These are phyloP conservation scores for Promerops cafer DNA, from an alignment of 2,113 vertebrate species.

Conservation along the genomic window DNA sequence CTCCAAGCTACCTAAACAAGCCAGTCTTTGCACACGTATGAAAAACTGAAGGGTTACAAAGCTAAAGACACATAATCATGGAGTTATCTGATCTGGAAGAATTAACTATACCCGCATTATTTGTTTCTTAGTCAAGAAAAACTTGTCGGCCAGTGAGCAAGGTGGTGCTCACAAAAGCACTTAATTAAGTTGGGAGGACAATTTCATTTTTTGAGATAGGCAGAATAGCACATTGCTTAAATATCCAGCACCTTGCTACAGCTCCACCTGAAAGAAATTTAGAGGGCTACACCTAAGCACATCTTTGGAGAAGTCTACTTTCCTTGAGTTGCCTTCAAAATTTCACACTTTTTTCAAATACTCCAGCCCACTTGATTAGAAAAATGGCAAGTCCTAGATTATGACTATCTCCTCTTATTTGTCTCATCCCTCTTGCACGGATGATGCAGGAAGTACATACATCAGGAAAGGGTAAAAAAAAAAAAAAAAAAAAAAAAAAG, in stretches of 20 bases:
- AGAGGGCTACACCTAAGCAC: neutral
- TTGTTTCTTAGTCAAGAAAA: neutral
- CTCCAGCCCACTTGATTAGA: neutral
- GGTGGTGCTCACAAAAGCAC: neutral
- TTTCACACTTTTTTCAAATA: neutral
- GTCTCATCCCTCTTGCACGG: neutral
- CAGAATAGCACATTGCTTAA: neutral
- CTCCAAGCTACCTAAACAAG: neutral
- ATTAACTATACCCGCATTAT: neutral
- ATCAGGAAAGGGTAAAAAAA: neutral
- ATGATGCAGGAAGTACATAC: neutral
- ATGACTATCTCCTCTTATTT: neutral
- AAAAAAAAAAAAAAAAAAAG: neutral
- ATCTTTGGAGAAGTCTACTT: neutral
- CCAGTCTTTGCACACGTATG: neutral
- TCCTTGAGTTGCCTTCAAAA: neutral
- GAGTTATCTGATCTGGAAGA: neutral
- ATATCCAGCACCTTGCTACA: neutral
- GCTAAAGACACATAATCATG: neutral
- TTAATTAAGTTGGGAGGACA: neutral
- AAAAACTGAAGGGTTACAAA: neutral
- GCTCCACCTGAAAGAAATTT: neutral
- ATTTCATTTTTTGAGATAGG: neutral
- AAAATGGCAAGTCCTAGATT: neutral
- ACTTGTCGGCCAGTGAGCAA: neutral